Percentiles rank a stretch among this genome's conserved stretches.
Evolutionary conservation across 2,888 invertebrate species (phyloP).

Genomic region (Venustoraphidia nigricollis): DNA sequence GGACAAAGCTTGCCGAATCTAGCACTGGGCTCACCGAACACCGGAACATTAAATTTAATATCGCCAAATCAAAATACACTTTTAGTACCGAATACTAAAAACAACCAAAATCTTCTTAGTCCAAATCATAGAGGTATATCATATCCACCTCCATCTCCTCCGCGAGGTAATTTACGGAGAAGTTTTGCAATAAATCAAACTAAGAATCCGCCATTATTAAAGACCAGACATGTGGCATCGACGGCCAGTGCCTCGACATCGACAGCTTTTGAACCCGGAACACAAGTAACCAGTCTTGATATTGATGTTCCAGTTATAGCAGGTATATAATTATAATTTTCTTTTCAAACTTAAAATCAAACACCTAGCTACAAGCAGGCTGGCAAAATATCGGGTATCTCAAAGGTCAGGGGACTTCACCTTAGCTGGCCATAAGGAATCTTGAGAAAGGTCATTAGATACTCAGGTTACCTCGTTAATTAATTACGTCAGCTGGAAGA

Average conservation of each 20-base stretch:
- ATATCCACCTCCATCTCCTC: slow-evolving; percentile 69
- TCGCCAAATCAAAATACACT: slow-evolving; percentile 33
- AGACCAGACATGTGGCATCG: slow-evolving; percentile 59
- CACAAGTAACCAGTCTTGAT: slow-evolving; percentile 26
- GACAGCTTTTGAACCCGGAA: slow-evolving; percentile 13
- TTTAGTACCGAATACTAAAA: slow-evolving; percentile 34
- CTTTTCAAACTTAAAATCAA: too few relatives aligned
- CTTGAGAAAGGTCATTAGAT: too few relatives aligned
- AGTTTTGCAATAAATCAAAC: slow-evolving; percentile 54
- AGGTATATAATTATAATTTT: slow-evolving; percentile 18
- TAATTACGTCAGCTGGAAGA: too few relatives aligned
- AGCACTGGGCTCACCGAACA: slow-evolving; percentile 29
- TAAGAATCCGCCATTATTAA: slow-evolving; percentile 67
- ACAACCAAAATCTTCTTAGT: slow-evolving; percentile 30
- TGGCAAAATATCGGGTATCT: too few relatives aligned
- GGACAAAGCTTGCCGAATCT: slow-evolving; percentile 74
- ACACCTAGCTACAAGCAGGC: too few relatives aligned
- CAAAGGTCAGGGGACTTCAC: too few relatives aligned
- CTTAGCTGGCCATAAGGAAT: too few relatives aligned
- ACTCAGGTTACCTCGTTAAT: too few relatives aligned
- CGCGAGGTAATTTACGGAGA: slow-evolving; percentile 46
- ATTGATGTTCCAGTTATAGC: slow-evolving; percentile 33
- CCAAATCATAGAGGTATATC: slow-evolving; percentile 57
- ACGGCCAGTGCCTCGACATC: slow-evolving; percentile 20
- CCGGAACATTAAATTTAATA: slow-evolving; percentile 22